These are phyloP conservation scores for Entomobrya proxima DNA, from an alignment of 2,888 invertebrate species.

Conservation along the genomic window DNA sequence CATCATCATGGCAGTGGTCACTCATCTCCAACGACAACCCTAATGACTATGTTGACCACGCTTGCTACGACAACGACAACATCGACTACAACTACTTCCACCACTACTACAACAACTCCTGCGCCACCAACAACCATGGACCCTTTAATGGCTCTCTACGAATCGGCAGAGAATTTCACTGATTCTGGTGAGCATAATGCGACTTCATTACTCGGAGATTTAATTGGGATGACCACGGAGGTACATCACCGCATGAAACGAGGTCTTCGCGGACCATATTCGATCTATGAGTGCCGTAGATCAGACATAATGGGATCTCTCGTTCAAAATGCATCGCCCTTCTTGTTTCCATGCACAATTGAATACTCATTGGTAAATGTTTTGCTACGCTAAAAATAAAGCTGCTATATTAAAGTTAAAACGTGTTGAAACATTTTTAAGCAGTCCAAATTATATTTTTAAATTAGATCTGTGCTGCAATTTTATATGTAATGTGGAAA, in stretches of 20 bases:
- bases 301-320: slow-evolving; percentile 81
- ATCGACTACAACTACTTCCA: slow-evolving; percentile 7
- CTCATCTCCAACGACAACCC: background rate
- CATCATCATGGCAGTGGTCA: slow-evolving; percentile 45
- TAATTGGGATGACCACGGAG: background rate
- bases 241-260: slow-evolving; percentile 68
- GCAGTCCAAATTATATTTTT: background rate
- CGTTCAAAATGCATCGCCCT: slow-evolving; percentile 84
- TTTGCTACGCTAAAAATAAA: no score
- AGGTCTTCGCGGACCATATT: slow-evolving; percentile 74
- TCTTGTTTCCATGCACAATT: slow-evolving; percentile 92
- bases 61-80: background rate
- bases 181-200: background rate
- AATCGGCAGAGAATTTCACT: background rate
- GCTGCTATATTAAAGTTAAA: background rate
- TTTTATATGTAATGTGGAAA: slow-evolving; percentile 94
- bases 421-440: background rate
- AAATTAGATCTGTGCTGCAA: slow-evolving; percentile 86
- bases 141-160: background rate
- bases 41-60: background rate
- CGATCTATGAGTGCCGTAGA: slow-evolving; percentile 77
- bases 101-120: background rate
- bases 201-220: background rate
- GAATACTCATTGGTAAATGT: slow-evolving; percentile 87
- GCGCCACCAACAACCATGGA: background rate